A percentile compares a stretch with the other conserved stretches of the same genome.
phyloP scores from a whole-genome alignment of 2,888 invertebrate species.

The Octodonta nipae region DNA sequence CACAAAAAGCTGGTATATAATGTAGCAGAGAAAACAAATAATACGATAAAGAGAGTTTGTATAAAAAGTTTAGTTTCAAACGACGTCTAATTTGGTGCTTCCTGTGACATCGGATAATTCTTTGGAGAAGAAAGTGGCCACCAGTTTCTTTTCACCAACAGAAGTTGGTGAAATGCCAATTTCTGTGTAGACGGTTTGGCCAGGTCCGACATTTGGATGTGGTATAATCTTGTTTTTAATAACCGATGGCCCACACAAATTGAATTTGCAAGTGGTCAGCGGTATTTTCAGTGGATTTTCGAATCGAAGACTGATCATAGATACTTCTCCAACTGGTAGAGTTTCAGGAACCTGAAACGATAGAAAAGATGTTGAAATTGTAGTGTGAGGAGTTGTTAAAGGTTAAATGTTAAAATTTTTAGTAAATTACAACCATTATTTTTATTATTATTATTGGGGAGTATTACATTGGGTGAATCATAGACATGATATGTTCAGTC shows the following conservation, averaged over 20 bases:
- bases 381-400: not conserved
- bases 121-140: slow-evolving; percentile 57
- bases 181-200: slow-evolving; percentile 40
- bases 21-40: no score
- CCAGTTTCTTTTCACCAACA: slow-evolving; percentile 49
- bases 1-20: no score
- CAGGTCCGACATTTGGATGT: slow-evolving; percentile 44
- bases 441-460: no score
- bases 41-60: no score
- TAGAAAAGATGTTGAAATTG: slow-evolving; percentile 2
- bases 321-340: slow-evolving; percentile 42
- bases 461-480: no score
- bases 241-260: slow-evolving; percentile 56
- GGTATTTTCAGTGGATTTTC: slow-evolving; percentile 53
- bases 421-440: no score
- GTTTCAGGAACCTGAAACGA: slow-evolving; percentile 37
- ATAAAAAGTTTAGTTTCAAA: no score
- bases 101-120: slow-evolving; percentile 59
- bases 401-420: no score
- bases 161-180: slow-evolving; percentile 49
- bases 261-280: slow-evolving; percentile 55
- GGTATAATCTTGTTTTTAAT: slow-evolving; percentile 44
- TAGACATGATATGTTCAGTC: no score
- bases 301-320: slow-evolving; percentile 46
- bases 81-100: slow-evolving; percentile 46